These are phyloP conservation scores for Hofmannophila pseudospretella DNA, from an alignment of 2,888 invertebrate genomes.

Conservation along the genomic window DNA sequence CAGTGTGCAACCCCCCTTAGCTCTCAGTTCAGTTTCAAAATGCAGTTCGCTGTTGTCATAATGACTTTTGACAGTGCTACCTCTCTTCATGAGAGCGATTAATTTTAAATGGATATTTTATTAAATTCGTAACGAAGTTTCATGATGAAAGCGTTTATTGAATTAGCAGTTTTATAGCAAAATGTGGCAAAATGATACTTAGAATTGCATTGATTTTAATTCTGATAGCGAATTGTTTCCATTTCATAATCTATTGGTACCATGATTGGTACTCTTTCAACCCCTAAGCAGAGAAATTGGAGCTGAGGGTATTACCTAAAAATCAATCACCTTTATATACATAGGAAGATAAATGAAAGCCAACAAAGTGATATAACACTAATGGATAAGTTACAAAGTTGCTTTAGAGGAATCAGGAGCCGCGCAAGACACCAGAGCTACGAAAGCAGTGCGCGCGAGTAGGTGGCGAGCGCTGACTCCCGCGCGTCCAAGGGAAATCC, in stretches of 20 bases:
- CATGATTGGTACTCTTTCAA: too few relatives aligned
- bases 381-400: too few relatives aligned
- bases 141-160: too few relatives aligned
- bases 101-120: constrained; percentile 17
- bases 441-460: constrained; percentile 18
- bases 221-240: background rate
- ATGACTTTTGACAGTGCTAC: constrained; percentile 49
- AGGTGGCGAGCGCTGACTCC: constrained; percentile 27
- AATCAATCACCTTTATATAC: too few relatives aligned
- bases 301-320: too few relatives aligned
- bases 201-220: background rate
- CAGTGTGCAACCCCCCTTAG: constrained; percentile 31
- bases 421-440: constrained; percentile 17
- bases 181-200: too few relatives aligned
- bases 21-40: constrained; percentile 27
- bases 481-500: constrained; percentile 35
- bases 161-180: too few relatives aligned
- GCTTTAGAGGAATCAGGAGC: too few relatives aligned
- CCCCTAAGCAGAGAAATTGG: too few relatives aligned
- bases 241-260: too few relatives aligned
- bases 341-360: too few relatives aligned
- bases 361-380: too few relatives aligned
- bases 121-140: background rate
- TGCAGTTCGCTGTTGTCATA: constrained; percentile 48
- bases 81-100: constrained; percentile 7